phyloP scores from a whole-genome alignment of 2,113 vertebrate species.

The Thymallus thymallus region DNA sequence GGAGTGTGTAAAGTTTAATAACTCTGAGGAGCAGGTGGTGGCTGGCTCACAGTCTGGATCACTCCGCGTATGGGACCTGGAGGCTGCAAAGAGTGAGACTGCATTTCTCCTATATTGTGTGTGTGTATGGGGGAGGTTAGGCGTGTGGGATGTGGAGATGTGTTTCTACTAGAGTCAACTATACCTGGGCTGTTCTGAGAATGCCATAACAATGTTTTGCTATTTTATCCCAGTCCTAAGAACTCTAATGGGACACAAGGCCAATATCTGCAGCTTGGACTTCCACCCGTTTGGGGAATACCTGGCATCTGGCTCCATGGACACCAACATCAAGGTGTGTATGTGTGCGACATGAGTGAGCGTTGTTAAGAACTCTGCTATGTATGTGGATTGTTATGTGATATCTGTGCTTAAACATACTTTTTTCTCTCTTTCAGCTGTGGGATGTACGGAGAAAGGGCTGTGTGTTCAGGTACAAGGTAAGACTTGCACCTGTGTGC shows the following conservation, averaged over 20 bases:
- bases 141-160: too few species aligned
- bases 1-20: constrained; percentile 89
- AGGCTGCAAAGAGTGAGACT: constrained; percentile 93
- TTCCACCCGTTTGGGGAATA: constrained; percentile 91
- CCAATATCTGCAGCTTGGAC: constrained; percentile 89
- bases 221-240: constrained; percentile 77
- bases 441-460: constrained; percentile 96
- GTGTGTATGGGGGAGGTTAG: not conserved
- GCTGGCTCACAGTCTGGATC: constrained; percentile 94
- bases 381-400: not conserved
- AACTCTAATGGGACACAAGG: constrained; percentile 89
- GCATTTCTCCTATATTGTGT: not conserved
- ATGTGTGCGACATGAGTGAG: not conserved
- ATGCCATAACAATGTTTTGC: not conserved
- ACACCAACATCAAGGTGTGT: constrained; percentile 94
- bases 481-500: constrained; percentile 54
- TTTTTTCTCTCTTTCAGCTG: constrained; percentile 72
- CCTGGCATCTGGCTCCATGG: constrained; percentile 90
- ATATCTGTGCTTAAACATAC: not conserved
- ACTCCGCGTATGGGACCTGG: constrained; percentile 93
- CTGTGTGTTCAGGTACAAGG: constrained; percentile 92
- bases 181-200: too few species aligned
- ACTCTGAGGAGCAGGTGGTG: constrained; percentile 87
- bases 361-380: not conserved
- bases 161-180: too few species aligned